Conservation (phyloP, 2,113 vertebrate genomes). For the Tetrao urogallus region DNA sequence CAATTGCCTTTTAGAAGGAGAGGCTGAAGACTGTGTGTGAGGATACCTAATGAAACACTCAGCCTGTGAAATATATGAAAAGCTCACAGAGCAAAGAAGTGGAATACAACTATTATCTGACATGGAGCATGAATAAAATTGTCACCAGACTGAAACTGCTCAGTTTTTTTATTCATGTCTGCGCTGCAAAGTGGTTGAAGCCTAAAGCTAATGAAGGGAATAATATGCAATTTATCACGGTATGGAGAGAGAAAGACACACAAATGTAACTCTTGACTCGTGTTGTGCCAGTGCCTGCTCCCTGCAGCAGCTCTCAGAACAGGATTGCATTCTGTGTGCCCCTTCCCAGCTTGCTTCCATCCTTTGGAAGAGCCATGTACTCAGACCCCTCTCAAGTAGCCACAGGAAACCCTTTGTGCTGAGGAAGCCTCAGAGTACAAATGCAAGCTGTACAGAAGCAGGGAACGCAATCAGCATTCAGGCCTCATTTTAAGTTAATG, state of each 20-base stretch:
- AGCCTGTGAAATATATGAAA: conserved; percentile 48
- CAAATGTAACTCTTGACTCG: conserved; percentile 59
- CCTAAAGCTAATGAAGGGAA: conserved; percentile 72
- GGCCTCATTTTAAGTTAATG: conserved; percentile 67
- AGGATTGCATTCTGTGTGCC: neutral
- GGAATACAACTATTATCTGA: conserved; percentile 57
- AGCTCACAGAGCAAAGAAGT: conserved; percentile 14
- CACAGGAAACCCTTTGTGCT: conserved; percentile 36
- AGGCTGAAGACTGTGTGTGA: conserved; percentile 18
- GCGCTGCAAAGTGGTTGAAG: conserved; percentile 44
- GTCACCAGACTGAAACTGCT: conserved; percentile 44
- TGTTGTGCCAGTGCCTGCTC: conserved; percentile 61
- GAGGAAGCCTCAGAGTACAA: conserved; percentile 25
- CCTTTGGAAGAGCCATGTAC: neutral
- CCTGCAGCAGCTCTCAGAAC: conserved; percentile 20
- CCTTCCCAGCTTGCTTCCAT: conserved; percentile 42
- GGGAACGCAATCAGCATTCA: conserved; percentile 63
- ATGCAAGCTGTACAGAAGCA: conserved; percentile 40
- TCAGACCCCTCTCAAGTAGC: conserved; percentile 1
- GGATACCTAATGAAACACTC: conserved; percentile 39
- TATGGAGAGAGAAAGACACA: conserved; percentile 53
- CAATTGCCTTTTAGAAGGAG: conserved; percentile 48
- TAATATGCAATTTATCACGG: conserved; percentile 74
- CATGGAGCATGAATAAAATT: conserved; percentile 57
- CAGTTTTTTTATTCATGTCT: conserved; percentile 60